phyloP scores from a whole-genome alignment of 2,888 invertebrate genomes.

The Harpalus rubripes region DNA sequence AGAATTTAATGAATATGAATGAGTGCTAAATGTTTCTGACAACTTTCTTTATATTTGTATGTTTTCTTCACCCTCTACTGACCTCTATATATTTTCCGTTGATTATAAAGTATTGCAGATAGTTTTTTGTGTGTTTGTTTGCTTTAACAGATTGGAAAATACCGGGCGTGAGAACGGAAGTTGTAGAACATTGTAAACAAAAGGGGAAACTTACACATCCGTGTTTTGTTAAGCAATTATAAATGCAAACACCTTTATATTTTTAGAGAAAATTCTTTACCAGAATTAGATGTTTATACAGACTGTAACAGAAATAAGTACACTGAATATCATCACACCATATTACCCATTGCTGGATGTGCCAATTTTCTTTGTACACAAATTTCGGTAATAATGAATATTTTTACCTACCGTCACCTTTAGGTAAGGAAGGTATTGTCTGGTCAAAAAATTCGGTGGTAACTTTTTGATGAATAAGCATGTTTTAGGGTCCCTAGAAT shows the following conservation, averaged over 20 bases:
- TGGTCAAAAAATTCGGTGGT: too few relatives aligned
- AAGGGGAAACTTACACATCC: neutral
- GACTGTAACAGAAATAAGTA: too few relatives aligned
- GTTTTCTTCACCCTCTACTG: neutral
- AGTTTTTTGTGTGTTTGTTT: conserved; percentile 42
- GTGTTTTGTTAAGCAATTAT: neutral
- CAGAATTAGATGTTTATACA: neutral
- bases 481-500: too few relatives aligned
- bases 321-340: too few relatives aligned
- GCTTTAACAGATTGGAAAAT: conserved; percentile 42
- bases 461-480: too few relatives aligned
- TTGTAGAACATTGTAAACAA: conserved; percentile 19
- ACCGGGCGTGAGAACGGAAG: neutral
- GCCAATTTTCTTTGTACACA: too few relatives aligned
- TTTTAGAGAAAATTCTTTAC: neutral
- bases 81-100: conserved; percentile 16
- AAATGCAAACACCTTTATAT: neutral
- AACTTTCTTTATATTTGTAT: conserved; percentile 41
- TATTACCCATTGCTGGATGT: too few relatives aligned
- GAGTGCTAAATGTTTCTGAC: conserved; percentile 40
- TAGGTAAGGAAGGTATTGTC: too few relatives aligned
- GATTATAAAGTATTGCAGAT: conserved; percentile 27
- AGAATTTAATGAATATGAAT: conserved; percentile 46
- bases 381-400: too few relatives aligned
- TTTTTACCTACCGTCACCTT: too few relatives aligned